Conservation (phyloP, 2,797 vertebrate genomes). For the Peromyscus aztecus region DNA sequence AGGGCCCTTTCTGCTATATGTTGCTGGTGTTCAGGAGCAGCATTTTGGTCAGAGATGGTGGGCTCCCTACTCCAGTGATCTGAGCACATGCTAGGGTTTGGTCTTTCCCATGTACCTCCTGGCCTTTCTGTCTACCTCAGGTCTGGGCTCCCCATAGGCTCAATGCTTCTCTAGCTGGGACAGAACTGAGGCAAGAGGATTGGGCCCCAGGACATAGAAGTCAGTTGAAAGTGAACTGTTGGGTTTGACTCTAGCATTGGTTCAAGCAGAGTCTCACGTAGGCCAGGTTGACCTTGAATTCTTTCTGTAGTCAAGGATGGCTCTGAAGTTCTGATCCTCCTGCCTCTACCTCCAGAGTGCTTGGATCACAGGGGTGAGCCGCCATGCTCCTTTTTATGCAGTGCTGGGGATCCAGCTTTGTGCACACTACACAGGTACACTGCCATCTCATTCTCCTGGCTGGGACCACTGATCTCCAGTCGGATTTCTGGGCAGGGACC, state of each 20-base stretch:
- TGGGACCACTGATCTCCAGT: background rate
- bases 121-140: background rate
- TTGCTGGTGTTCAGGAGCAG: too few relatives aligned
- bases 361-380: background rate
- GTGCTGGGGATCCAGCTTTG: background rate
- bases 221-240: background rate
- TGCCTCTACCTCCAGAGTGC: background rate
- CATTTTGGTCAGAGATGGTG: background rate
- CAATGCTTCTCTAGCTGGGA: background rate
- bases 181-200: background rate
- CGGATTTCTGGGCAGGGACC: background rate
- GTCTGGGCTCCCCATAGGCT: background rate
- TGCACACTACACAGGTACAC: background rate
- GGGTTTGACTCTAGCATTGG: background rate
- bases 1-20: too few relatives aligned
- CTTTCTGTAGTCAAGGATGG: background rate
- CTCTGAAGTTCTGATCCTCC: background rate
- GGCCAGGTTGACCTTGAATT: background rate
- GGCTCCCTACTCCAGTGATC: background rate
- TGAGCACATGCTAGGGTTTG: too few relatives aligned
- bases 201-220: background rate
- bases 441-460: background rate
- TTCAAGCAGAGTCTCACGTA: background rate
- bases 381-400: background rate
- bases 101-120: background rate